Conservation (phyloP, 1,140 invertebrate genomes). For the Heliothis subflexa region DNA sequence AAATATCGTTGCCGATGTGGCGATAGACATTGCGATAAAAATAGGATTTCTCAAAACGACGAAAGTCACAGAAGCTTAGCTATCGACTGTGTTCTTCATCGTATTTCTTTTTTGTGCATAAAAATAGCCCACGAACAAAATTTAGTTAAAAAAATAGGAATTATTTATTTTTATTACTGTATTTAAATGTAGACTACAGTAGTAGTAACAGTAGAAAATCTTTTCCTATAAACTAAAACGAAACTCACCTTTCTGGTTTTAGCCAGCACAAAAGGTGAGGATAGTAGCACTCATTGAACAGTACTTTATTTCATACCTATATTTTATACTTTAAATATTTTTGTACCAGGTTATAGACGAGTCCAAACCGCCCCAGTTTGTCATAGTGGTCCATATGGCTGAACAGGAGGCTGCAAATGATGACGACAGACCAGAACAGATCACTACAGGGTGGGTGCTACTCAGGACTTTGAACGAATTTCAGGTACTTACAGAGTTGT, state of each 20-base stretch:
- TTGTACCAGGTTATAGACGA: constrained; percentile 89
- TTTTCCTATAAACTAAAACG: constrained; percentile 16
- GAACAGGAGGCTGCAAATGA: constrained; percentile 80
- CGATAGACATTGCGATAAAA: too few relatives aligned
- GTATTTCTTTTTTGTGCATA: too few relatives aligned
- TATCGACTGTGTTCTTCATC: too few relatives aligned
- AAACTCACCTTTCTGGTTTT: constrained; percentile 25
- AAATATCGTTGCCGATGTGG: too few relatives aligned
- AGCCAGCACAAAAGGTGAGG: constrained; percentile 14
- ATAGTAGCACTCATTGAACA: constrained; percentile 5
- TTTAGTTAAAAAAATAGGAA: too few relatives aligned
- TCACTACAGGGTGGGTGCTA: constrained; percentile 94
- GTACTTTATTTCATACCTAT: not conserved
- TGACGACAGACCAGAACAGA: constrained; percentile 88
- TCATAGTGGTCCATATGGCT: constrained; percentile 93
- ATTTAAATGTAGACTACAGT: not conserved
- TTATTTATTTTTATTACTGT: too few relatives aligned
- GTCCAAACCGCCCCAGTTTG: constrained; percentile 93
- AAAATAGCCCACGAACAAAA: too few relatives aligned
- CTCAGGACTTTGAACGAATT: constrained; percentile 93
- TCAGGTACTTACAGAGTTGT: constrained; percentile 76
- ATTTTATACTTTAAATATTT: not conserved
- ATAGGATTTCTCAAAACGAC: too few relatives aligned
- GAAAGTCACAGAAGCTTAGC: too few relatives aligned
- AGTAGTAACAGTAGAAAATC: not conserved